Conservation (phyloP, 92 coral and sea anemone genomes). For the Bergia sp. region DNA sequence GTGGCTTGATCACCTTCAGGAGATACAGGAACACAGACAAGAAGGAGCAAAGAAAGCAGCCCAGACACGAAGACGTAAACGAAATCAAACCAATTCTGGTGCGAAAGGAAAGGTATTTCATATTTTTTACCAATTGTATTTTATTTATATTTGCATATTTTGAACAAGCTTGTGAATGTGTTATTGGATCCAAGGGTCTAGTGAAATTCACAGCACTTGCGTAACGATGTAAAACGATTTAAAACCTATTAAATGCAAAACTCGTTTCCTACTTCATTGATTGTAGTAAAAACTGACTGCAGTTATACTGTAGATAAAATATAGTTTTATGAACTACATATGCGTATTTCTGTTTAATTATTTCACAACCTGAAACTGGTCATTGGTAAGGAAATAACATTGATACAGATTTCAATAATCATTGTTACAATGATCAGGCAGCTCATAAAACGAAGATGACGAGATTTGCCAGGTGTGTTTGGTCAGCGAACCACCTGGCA, state of each 20-base stretch:
- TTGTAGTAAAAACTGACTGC: background rate
- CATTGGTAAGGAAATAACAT: background rate
- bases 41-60: constrained; percentile 42
- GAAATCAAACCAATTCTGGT: constrained; percentile 4
- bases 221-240: background rate
- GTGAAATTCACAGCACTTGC: background rate
- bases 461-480: constrained; percentile 12
- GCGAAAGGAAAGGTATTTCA: background rate
- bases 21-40: constrained; percentile 18
- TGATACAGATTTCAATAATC: background rate
- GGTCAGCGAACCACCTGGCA: constrained; percentile 15
- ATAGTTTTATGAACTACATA: background rate
- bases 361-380: background rate
- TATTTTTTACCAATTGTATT: background rate
- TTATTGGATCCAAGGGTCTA: background rate
- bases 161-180: background rate
- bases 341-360: background rate
- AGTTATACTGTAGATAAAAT: background rate
- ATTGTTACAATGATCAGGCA: background rate
- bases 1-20: constrained; percentile 37
- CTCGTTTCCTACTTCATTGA: background rate
- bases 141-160: too few species aligned
- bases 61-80: constrained; percentile 26
- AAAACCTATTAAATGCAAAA: background rate
- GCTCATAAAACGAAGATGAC: background rate